Percentiles rank a stretch among this genome's conserved stretches.
Evolutionary conservation across 1,140 invertebrate species (phyloP).

Genomic region (Leucophenga varia): DNA sequence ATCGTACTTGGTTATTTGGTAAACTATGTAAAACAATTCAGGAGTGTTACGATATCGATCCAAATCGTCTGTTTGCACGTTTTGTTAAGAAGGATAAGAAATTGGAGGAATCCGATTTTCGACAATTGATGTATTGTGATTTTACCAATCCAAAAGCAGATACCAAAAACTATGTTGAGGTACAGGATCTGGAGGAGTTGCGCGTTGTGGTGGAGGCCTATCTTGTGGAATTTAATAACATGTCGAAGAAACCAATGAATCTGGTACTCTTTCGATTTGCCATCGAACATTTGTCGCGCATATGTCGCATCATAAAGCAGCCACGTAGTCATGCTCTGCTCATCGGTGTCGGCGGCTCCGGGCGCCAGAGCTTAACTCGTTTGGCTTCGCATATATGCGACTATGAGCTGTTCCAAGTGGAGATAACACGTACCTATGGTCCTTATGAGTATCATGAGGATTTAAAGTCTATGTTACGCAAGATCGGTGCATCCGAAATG

Average conservation of each 20-base stretch:
- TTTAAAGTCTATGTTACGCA: constrained; percentile 77
- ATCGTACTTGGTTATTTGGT: constrained; percentile 81
- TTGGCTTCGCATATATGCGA: constrained; percentile 91
- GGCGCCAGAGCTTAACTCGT: constrained; percentile 85
- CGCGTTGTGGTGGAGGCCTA: constrained; percentile 84
- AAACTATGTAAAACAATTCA: constrained; percentile 64
- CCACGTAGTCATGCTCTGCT: constrained; percentile 82
- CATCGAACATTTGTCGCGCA: constrained; percentile 90
- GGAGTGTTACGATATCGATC: constrained; percentile 55
- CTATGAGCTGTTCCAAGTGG: constrained; percentile 89
- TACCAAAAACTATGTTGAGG: constrained; percentile 84
- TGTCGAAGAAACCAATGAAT: constrained; percentile 98
- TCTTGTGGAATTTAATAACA: constrained; percentile 90
- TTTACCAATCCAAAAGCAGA: constrained; percentile 94
- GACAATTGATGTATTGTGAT: constrained; percentile 91
- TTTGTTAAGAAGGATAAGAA: constrained; percentile 53
- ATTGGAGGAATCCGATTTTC: constrained; percentile 64
- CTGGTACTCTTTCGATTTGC: constrained; percentile 93
- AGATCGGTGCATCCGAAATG: constrained; percentile 78
- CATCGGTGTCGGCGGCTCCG: constrained; percentile 89
- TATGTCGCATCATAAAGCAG: constrained; percentile 89
- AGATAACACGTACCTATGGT: constrained; percentile 86
- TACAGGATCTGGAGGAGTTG: constrained; percentile 79
- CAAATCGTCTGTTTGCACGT: constrained; percentile 34
- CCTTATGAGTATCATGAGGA: constrained; percentile 88